Evolutionary conservation across 92 coral and sea anemone species (phyloP).

Genomic region (Muricea muricata): DNA sequence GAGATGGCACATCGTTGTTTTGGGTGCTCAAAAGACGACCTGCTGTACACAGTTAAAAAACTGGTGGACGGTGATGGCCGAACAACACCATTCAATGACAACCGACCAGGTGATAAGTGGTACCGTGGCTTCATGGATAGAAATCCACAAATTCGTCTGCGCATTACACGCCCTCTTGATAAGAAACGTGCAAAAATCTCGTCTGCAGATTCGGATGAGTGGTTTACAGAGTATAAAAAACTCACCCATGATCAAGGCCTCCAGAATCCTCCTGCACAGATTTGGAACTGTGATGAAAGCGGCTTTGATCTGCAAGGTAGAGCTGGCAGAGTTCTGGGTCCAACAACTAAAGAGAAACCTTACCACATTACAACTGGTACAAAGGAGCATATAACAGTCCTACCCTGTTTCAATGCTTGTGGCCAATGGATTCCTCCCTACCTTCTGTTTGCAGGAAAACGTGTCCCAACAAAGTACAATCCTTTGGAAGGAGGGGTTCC

Average conservation of each 20-base stretch:
- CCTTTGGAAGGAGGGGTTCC: no score
- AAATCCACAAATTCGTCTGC: constrained; percentile 37
- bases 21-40: constrained; percentile 45
- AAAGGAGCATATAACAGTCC: constrained; percentile 59
- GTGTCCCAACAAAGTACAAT: no score
- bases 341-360: constrained; percentile 39
- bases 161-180: constrained; percentile 5
- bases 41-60: constrained; percentile 52
- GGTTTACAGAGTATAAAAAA: constrained; percentile 30
- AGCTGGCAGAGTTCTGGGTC: constrained; percentile 51
- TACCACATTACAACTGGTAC: background rate
- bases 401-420: constrained; percentile 59
- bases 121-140: constrained; percentile 37
- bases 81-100: constrained; percentile 3
- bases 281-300: constrained; percentile 65
- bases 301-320: constrained; percentile 63
- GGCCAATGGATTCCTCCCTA: constrained; percentile 74
- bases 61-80: constrained; percentile 37
- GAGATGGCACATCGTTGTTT: constrained; percentile 54
- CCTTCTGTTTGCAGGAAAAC: no score
- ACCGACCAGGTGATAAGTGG: constrained; percentile 23
- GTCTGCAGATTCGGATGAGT: constrained; percentile 16
- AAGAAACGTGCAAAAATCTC: constrained; percentile 19
- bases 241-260: constrained; percentile 32
- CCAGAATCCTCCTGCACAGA: constrained; percentile 38